phyloP scores from a whole-genome alignment of 2,113 vertebrate genomes.

The Chionodraco myersi region DNA sequence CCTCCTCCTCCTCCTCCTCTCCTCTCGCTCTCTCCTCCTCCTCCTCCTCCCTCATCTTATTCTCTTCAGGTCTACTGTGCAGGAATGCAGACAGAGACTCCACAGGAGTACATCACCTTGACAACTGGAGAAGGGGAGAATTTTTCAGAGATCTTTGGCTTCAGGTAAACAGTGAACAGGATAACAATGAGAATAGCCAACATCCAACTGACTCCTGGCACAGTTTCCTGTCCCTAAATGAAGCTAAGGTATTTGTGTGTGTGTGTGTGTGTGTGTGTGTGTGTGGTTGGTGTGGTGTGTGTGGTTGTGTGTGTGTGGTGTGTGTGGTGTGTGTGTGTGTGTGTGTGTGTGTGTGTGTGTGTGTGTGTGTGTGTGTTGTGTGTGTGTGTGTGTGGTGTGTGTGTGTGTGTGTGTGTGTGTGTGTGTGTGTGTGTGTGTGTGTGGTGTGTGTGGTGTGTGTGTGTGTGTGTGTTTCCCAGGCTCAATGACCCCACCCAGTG shows the following conservation, averaged over 20 bases:
- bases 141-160: constrained; percentile 96
- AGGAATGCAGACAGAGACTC: constrained; percentile 91
- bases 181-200: constrained; percentile 28
- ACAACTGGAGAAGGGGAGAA: constrained; percentile 90
- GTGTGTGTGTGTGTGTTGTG: too few relatives aligned
- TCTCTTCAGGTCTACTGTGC: constrained; percentile 91
- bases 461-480: constrained; percentile 76
- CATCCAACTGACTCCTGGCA: constrained; percentile 32
- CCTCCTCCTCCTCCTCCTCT: constrained; percentile 16
- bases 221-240: constrained; percentile 18
- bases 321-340: too few relatives aligned
- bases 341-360: too few relatives aligned
- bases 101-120: constrained; percentile 93
- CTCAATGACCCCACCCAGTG: constrained; percentile 95
- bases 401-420: constrained; percentile 6
- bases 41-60: not conserved
- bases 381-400: too few relatives aligned
- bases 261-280: constrained; percentile 18
- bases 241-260: constrained; percentile 13
- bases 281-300: too few relatives aligned
- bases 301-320: too few relatives aligned
- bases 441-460: constrained; percentile 18
- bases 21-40: constrained; percentile 18
- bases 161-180: constrained; percentile 86
- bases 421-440: constrained; percentile 37